Percentiles rank a stretch among this genome's conserved stretches.
These are phyloP conservation scores for Sorex araneus DNA, from an alignment of 2,113 vertebrate genomes.

Conservation along the genomic window DNA sequence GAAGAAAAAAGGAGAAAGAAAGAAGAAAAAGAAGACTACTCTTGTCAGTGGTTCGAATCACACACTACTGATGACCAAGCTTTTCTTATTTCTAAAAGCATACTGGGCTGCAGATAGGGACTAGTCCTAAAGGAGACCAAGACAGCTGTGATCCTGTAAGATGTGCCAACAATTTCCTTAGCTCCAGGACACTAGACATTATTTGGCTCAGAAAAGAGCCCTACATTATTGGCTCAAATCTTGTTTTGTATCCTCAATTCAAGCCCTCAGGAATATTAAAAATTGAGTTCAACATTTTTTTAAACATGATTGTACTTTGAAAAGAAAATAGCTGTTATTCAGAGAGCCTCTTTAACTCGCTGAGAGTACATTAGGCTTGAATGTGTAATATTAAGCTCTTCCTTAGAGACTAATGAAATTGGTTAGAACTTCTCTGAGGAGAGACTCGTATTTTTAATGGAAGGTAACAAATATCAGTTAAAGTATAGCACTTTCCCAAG, in stretches of 20 bases:
- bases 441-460: neutral
- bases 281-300: slow-evolving; percentile 55
- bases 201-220: slow-evolving; percentile 61
- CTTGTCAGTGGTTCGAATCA: slow-evolving; percentile 9
- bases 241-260: slow-evolving; percentile 39
- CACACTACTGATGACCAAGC: slow-evolving; percentile 42
- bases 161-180: slow-evolving; percentile 50
- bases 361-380: neutral
- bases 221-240: slow-evolving; percentile 37
- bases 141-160: slow-evolving; percentile 60
- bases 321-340: neutral
- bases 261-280: slow-evolving; percentile 47
- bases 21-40: neutral
- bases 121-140: slow-evolving; percentile 19
- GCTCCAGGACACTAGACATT: slow-evolving; percentile 62
- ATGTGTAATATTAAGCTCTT: neutral
- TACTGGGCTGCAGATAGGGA: neutral
- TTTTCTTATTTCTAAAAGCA: slow-evolving; percentile 57
- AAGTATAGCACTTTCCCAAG: neutral
- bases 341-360: slow-evolving; percentile 21
- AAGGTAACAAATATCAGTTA: slow-evolving; percentile 30
- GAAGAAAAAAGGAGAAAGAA: too few species aligned
- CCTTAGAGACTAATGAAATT: slow-evolving; percentile 28
- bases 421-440: neutral
- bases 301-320: neutral